Percentiles rank a stretch among this genome's conserved stretches.
Evolutionary conservation across 2,888 invertebrate species (phyloP).

Genomic region (Noctua janthe): DNA sequence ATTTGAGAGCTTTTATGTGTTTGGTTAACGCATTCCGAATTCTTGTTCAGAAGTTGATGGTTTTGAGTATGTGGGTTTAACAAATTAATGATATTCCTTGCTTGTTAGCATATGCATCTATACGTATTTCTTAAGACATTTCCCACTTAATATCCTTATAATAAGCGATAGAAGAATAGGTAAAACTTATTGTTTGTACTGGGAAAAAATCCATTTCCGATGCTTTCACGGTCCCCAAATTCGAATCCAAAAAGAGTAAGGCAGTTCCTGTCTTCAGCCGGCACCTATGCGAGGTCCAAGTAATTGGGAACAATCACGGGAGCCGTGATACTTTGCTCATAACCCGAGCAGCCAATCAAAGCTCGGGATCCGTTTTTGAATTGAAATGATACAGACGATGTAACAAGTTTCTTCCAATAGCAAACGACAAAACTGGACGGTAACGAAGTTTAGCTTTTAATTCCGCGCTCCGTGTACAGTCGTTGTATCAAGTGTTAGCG

Average conservation of each 20-base stretch:
- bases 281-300: conserved; percentile 37
- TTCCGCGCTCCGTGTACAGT: conserved; percentile 78
- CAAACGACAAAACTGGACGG: conserved; percentile 85
- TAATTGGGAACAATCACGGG: conserved; percentile 78
- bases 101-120: neutral
- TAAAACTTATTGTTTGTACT: too few species aligned
- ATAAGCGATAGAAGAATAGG: neutral
- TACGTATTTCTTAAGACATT: too few species aligned
- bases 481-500: conserved; percentile 56
- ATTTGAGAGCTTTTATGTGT: conserved; percentile 9
- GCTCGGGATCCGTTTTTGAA: conserved; percentile 87
- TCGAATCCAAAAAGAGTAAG: conserved; percentile 38
- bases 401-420: conserved; percentile 89
- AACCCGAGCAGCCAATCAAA: conserved; percentile 86
- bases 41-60: neutral
- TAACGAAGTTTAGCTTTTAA: conserved; percentile 89
- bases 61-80: neutral
- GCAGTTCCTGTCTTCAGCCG: conserved; percentile 35
- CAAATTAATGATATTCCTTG: neutral
- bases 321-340: conserved; percentile 75
- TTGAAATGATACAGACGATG: conserved; percentile 87
- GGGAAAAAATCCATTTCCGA: neutral
- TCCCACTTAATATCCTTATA: neutral
- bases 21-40: neutral
- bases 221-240: neutral